Evolutionary conservation across 1,140 invertebrate genomes (phyloP).

Genomic region (Plutomurus gul): DNA sequence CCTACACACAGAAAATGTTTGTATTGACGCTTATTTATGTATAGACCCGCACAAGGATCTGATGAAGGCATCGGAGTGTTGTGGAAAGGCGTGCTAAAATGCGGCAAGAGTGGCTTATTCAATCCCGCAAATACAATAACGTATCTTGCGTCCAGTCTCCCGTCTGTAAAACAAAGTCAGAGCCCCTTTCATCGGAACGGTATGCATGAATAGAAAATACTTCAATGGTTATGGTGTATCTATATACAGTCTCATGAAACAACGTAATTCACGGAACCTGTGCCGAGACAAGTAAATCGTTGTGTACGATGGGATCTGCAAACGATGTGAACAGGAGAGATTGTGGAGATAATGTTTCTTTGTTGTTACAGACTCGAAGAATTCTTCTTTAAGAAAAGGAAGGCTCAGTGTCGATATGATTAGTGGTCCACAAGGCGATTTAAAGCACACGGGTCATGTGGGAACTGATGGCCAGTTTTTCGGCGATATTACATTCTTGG

Average conservation of each 20-base stretch:
- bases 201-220: slow-evolving; percentile 52
- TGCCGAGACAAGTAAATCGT: background rate
- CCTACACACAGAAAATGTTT: too few species aligned
- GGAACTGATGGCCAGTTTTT: slow-evolving; percentile 96
- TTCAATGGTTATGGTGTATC: too few species aligned
- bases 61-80: slow-evolving; percentile 54
- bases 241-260: background rate
- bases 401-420: slow-evolving; percentile 88
- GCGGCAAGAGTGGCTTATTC: slow-evolving; percentile 85
- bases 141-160: slow-evolving; percentile 80
- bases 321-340: too few species aligned
- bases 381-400: slow-evolving; percentile 58
- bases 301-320: background rate
- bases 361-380: slow-evolving; percentile 45
- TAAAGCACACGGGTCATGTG: slow-evolving; percentile 96
- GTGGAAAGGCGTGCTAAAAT: slow-evolving; percentile 84
- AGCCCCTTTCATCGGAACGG: slow-evolving; percentile 66
- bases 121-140: slow-evolving; percentile 87
- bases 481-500: slow-evolving; percentile 88
- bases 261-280: too few species aligned
- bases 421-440: slow-evolving; percentile 91
- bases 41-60: slow-evolving; percentile 53
- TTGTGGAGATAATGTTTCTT: background rate
- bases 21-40: background rate
- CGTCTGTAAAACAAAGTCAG: slow-evolving; percentile 64